Percentiles rank a stretch among this genome's conserved stretches.
phyloP scores from a whole-genome alignment of 2,888 invertebrate species.

The Penaeus monodon region DNA sequence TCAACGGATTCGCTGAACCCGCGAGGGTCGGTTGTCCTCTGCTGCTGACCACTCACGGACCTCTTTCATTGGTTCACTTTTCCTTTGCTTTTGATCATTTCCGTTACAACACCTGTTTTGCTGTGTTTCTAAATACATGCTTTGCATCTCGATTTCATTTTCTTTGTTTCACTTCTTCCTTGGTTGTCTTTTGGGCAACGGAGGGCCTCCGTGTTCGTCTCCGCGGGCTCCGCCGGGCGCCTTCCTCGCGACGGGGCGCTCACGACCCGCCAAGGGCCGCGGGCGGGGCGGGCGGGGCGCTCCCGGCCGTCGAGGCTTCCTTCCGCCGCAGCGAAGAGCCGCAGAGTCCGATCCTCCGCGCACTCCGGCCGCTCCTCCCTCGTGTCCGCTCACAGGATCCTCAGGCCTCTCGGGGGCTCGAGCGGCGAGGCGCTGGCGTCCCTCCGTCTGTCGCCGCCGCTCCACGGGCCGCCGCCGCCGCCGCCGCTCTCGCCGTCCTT shows the following conservation, averaged over 20 bases:
- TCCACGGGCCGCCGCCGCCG: conserved; percentile 8
- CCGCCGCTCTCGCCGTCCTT: background rate
- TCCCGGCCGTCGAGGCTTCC: conserved; percentile 3
- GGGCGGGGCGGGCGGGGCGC: conserved; percentile 17
- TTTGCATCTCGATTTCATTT: conserved; percentile 11
- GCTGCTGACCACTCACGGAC: conserved; percentile 26
- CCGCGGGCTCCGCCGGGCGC: background rate
- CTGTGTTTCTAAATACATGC: conserved; percentile 44
- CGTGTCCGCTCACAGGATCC: too few relatives aligned
- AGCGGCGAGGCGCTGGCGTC: background rate
- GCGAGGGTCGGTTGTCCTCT: conserved; percentile 8
- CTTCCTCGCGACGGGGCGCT: background rate
- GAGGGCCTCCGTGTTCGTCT: background rate
- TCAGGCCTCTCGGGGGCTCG: too few relatives aligned
- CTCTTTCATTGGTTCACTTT: conserved; percentile 7
- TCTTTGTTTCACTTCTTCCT: background rate
- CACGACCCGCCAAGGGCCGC: conserved; percentile 20
- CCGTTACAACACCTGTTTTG: conserved; percentile 20
- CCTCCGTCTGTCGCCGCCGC: background rate
- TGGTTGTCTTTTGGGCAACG: conserved; percentile 40
- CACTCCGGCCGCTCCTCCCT: too few relatives aligned
- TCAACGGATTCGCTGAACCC: conserved; percentile 2
- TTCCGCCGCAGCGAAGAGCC: conserved; percentile 54
- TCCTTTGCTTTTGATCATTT: conserved; percentile 16
- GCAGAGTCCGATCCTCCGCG: background rate